Conservation (phyloP, 2,888 invertebrate genomes). For the Anoncus sp. region DNA sequence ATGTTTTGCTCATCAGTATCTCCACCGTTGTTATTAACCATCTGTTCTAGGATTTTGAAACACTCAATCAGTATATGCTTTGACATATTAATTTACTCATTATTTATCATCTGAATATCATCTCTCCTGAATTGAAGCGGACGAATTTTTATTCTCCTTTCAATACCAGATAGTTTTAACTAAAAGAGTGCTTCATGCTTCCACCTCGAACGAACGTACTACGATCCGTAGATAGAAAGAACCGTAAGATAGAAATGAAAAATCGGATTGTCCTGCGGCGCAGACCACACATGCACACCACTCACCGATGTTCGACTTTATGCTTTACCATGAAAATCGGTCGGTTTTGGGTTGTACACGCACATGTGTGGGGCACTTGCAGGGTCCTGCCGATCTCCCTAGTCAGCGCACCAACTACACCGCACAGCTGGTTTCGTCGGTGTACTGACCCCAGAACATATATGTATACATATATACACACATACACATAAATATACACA, state of each 20-base stretch:
- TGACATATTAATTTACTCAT: too few species aligned
- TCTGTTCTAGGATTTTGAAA: too few species aligned
- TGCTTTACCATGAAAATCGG: background rate
- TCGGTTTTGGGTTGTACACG: conserved; percentile 13
- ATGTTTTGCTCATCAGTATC: too few species aligned
- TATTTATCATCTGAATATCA: too few species aligned
- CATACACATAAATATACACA: too few species aligned
- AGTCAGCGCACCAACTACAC: background rate
- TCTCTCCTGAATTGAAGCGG: too few species aligned
- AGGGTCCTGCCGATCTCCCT: background rate
- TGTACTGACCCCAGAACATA: conserved; percentile 6
- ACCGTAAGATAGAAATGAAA: background rate
- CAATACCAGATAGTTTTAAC: too few species aligned
- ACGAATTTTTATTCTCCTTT: too few species aligned
- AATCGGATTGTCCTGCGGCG: background rate
- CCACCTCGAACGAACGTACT: background rate
- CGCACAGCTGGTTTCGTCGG: background rate
- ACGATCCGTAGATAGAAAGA: too few species aligned
- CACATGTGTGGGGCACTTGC: background rate
- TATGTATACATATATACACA: too few species aligned
- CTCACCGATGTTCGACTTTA: conserved; percentile 7
- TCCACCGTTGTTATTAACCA: too few species aligned
- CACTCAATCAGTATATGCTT: too few species aligned
- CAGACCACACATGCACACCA: conserved; percentile 4
- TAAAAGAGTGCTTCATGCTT: background rate